phyloP scores from a whole-genome alignment of 1,140 invertebrate species.

The Aporrectodea caliginosa region DNA sequence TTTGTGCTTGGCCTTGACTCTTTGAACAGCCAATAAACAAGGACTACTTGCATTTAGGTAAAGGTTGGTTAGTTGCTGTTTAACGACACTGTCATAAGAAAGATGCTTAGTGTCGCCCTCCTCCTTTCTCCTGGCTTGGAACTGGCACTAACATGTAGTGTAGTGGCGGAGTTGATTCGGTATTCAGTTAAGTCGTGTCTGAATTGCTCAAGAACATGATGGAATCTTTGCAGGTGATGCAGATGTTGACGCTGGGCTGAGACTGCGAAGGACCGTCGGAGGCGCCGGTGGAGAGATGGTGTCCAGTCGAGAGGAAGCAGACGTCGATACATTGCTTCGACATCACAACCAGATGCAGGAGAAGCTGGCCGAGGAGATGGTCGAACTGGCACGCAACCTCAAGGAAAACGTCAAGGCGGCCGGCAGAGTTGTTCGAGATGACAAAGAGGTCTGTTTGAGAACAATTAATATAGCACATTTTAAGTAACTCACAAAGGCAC shows the following conservation, averaged over 20 bases:
- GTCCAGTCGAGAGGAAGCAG: conserved; percentile 55
- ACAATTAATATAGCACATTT: background rate
- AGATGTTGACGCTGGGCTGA: background rate
- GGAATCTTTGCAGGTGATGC: background rate
- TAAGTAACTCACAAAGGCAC: background rate
- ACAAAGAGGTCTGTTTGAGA: conserved; percentile 66
- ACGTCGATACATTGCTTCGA: conserved; percentile 75
- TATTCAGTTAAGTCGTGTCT: no score
- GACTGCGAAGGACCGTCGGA: background rate
- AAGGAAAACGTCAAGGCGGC: conserved; percentile 84
- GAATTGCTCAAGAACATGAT: background rate
- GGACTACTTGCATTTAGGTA: no score
- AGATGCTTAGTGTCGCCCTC: no score
- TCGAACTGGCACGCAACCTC: conserved; percentile 76
- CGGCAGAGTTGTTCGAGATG: conserved; percentile 77
- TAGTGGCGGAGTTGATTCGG: no score
- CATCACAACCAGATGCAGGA: conserved; percentile 83
- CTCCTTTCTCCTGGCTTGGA: no score
- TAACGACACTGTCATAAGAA: no score
- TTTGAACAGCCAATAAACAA: no score
- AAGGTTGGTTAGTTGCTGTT: no score
- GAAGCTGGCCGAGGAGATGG: conserved; percentile 82
- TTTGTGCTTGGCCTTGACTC: no score
- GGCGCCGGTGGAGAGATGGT: background rate
- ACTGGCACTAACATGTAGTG: no score